phyloP scores from a whole-genome alignment of 53 echinoderm and acorn worm species.

The Patiria pectinifera region DNA sequence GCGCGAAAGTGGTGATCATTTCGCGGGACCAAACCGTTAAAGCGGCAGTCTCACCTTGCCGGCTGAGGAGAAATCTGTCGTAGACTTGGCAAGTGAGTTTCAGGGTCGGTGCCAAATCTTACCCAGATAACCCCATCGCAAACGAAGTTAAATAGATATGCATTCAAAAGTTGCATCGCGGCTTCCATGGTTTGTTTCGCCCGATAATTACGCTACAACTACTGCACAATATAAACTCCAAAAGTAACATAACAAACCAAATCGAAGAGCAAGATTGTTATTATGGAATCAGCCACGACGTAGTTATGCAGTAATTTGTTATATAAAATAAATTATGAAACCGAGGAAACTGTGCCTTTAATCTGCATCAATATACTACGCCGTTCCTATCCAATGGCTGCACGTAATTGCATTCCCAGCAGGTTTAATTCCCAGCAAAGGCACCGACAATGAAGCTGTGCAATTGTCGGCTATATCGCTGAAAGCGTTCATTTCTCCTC shows the following conservation, averaged over 20 bases:
- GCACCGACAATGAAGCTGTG: slow-evolving; percentile 39
- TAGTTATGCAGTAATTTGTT: background rate
- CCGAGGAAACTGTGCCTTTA: slow-evolving; percentile 25
- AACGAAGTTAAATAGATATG: too few species aligned
- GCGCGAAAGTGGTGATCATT: slow-evolving; percentile 56
- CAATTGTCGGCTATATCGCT: slow-evolving; percentile 35
- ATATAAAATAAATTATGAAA: background rate
- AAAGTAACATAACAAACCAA: too few species aligned
- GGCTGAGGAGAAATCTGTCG: too few species aligned
- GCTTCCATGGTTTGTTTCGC: too few species aligned
- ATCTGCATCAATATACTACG: slow-evolving; percentile 14
- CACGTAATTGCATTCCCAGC: slow-evolving; percentile 49
- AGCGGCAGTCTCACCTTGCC: background rate
- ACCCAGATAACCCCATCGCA: too few species aligned
- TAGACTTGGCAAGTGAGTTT: too few species aligned
- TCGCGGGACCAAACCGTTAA: slow-evolving; percentile 21
- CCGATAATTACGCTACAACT: too few species aligned
- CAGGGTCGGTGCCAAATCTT: too few species aligned
- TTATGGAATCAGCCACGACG: background rate
- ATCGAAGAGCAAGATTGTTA: too few species aligned
- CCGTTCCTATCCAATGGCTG: slow-evolving; percentile 19
- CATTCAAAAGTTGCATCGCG: too few species aligned
- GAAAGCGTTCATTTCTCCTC: slow-evolving; percentile 8
- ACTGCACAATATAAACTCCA: too few species aligned
- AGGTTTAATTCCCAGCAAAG: slow-evolving; percentile 58